Percentiles rank a stretch among this genome's conserved stretches.
Evolutionary conservation across 2,888 invertebrate genomes (phyloP).

Genomic region (Leptinotarsa rubiginosa): DNA sequence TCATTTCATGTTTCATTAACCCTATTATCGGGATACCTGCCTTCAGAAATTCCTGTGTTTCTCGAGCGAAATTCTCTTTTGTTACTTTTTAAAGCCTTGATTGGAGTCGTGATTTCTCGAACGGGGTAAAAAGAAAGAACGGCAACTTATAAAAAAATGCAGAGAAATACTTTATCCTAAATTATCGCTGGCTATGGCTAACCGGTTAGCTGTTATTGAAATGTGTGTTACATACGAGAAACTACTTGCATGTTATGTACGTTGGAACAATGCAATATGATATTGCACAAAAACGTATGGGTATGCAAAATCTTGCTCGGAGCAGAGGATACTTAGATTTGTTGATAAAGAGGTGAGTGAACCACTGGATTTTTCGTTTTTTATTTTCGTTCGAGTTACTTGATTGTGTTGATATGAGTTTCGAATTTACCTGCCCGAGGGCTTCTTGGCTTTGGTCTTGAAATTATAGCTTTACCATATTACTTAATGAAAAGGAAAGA

Average conservation of each 20-base stretch:
- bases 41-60: conserved; percentile 43
- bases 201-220: conserved; percentile 44
- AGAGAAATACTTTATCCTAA: conserved; percentile 42
- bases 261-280: conserved; percentile 42
- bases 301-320: conserved; percentile 40
- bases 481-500: too few species aligned
- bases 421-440: not conserved
- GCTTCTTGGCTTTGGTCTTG: not conserved
- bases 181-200: conserved; percentile 43
- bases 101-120: conserved; percentile 22
- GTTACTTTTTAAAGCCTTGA: conserved; percentile 31
- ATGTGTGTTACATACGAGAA: conserved; percentile 40
- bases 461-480: too few species aligned
- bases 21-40: conserved; percentile 43
- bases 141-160: conserved; percentile 23
- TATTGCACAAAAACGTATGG: conserved; percentile 41
- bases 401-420: conserved; percentile 5
- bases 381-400: not conserved
- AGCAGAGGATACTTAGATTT: conserved; percentile 40
- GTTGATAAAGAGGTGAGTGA: conserved; percentile 39
- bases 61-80: conserved; percentile 37
- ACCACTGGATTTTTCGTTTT: conserved; percentile 22
- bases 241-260: conserved; percentile 36
- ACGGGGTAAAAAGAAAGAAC: conserved; percentile 18
- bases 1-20: conserved; percentile 50